Percentiles rank a stretch among this genome's conserved stretches.
Conservation (phyloP, 1,140 invertebrate genomes). For the Steinernema feltiae region DNA sequence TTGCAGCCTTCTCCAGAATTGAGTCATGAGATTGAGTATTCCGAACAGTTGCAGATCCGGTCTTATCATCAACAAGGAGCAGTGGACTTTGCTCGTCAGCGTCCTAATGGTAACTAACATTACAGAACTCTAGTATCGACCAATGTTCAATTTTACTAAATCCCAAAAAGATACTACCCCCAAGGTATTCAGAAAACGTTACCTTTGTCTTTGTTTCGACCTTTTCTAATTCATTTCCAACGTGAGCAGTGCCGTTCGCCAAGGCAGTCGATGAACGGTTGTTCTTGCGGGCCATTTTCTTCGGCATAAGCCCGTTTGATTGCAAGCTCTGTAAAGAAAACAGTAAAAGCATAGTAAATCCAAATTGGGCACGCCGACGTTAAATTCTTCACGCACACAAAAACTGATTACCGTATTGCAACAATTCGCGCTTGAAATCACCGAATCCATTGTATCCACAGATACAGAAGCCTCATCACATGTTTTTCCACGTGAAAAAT, state of each 20-base stretch:
- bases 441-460: too few relatives aligned
- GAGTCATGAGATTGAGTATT: background rate
- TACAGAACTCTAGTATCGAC: background rate
- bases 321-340: background rate
- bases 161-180: background rate
- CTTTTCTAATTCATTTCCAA: background rate
- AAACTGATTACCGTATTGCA: too few relatives aligned
- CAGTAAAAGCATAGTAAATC: background rate
- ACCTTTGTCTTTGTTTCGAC: background rate
- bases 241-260: background rate
- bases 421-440: too few relatives aligned
- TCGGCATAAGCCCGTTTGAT: slow-evolving; percentile 5
- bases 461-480: too few relatives aligned
- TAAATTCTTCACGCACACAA: too few relatives aligned
- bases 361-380: too few relatives aligned
- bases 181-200: background rate
- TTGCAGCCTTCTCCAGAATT: background rate
- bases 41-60: background rate
- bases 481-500: too few relatives aligned
- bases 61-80: background rate
- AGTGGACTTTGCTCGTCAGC: background rate
- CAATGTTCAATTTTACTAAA: background rate
- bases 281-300: slow-evolving; percentile 1
- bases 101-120: background rate
- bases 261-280: background rate